Percentiles rank a stretch among this genome's conserved stretches.
Evolutionary conservation across 2,888 invertebrate species (phyloP).

Genomic region (Microchrysa polita): DNA sequence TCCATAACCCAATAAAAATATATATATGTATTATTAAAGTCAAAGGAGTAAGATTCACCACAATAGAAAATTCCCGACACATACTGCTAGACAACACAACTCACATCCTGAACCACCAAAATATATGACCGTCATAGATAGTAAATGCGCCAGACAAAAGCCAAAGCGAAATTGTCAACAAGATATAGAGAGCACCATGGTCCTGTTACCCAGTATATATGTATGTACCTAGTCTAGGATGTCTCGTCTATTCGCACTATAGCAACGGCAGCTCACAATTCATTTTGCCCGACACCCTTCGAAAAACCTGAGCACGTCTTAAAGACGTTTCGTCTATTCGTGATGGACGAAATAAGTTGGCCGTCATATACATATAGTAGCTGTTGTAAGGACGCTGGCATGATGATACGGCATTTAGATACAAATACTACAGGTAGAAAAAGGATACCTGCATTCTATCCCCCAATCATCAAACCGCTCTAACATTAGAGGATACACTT

Average conservation of each 20-base stretch:
- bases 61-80: too few relatives aligned
- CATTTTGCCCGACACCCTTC: slow-evolving; percentile 35
- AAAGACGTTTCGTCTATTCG: slow-evolving; percentile 31
- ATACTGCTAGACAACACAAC: too few relatives aligned
- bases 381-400: neutral
- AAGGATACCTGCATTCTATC: slow-evolving; percentile 10
- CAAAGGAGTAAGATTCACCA: too few relatives aligned
- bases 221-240: slow-evolving; percentile 3
- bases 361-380: too few relatives aligned
- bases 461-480: slow-evolving; percentile 10
- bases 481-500: slow-evolving; percentile 26
- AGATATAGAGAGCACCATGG: neutral
- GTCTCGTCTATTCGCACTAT: slow-evolving; percentile 22
- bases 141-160: slow-evolving; percentile 19
- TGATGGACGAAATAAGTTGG: slow-evolving; percentile 30
- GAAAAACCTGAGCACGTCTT: slow-evolving; percentile 33
- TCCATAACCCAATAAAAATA: too few relatives aligned
- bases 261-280: slow-evolving; percentile 43
- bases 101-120: neutral
- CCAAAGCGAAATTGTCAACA: slow-evolving; percentile 35
- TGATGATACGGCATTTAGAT: slow-evolving; percentile 40
- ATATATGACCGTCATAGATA: neutral
- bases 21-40: too few relatives aligned
- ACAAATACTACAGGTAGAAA: slow-evolving; percentile 24
- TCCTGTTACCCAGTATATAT: too few relatives aligned